These are phyloP conservation scores for Potorous gilbertii DNA, from an alignment of 2,797 vertebrate species.

Conservation along the genomic window DNA sequence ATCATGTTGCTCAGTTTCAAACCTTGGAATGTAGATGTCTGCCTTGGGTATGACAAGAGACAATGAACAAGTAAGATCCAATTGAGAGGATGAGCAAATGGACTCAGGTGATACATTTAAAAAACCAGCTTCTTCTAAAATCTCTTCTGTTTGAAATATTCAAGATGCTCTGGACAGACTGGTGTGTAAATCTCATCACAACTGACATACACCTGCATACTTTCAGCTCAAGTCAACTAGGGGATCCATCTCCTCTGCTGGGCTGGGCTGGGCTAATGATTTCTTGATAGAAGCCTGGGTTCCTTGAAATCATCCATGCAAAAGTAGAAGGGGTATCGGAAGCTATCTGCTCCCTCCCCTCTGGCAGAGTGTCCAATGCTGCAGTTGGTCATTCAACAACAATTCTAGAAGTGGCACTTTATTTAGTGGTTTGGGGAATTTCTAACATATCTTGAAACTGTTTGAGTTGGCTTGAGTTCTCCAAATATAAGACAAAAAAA, in stretches of 20 bases:
- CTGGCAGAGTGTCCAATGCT: neutral
- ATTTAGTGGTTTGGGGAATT: constrained; percentile 43
- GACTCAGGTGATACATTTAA: too few relatives aligned
- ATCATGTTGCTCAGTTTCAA: neutral
- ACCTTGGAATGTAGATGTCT: neutral
- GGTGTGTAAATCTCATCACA: too few relatives aligned
- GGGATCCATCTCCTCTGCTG: neutral
- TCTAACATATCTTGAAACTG: neutral
- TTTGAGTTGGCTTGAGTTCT: neutral
- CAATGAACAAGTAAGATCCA: neutral
- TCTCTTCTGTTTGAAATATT: too few relatives aligned
- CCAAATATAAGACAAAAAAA: constrained; percentile 9
- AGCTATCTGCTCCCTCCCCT: neutral
- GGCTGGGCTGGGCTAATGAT: neutral
- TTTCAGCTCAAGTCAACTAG: neutral
- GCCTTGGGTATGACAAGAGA: neutral
- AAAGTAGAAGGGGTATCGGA: neutral
- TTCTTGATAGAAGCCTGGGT: neutral
- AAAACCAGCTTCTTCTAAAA: too few relatives aligned
- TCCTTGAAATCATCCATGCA: neutral
- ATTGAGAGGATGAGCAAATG: too few relatives aligned
- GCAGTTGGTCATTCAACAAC: neutral
- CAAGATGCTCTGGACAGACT: too few relatives aligned
- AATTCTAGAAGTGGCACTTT: neutral
- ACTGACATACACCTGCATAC: too few relatives aligned